phyloP scores from a whole-genome alignment of 2,888 invertebrate genomes.

The Ommatoiulus sabulosus region DNA sequence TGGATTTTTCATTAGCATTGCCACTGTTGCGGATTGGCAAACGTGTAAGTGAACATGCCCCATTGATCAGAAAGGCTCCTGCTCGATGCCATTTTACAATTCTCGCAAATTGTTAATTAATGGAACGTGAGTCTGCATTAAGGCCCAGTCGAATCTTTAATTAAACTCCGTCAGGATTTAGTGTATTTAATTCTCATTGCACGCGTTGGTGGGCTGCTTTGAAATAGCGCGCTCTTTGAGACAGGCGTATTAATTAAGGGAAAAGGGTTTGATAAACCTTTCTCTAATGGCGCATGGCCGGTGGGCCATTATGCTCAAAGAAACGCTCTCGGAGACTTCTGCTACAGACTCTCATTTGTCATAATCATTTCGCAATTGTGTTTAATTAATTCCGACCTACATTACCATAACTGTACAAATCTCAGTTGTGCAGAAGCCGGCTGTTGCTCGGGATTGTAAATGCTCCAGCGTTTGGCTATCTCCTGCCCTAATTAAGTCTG shows the following conservation, averaged over 20 bases:
- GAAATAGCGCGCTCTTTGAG: background rate
- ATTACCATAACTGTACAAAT: conserved; percentile 5
- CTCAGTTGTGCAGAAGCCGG: background rate
- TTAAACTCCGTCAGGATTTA: conserved; percentile 38
- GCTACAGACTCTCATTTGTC: background rate
- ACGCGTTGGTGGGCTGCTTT: background rate
- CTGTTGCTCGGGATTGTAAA: conserved; percentile 38
- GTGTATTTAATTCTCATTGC: conserved; percentile 12
- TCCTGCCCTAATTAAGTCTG: background rate
- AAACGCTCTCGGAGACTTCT: background rate
- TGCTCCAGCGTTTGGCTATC: background rate
- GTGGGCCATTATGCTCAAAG: background rate
- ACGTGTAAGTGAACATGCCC: background rate
- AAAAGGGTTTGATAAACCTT: conserved; percentile 5
- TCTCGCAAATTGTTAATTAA: conserved; percentile 32
- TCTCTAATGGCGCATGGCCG: background rate
- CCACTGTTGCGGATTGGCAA: background rate
- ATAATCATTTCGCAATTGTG: conserved; percentile 41
- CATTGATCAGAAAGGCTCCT: background rate
- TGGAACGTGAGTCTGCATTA: conserved; percentile 28
- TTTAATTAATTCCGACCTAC: conserved; percentile 38
- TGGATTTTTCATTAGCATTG: background rate
- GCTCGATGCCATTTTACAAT: background rate
- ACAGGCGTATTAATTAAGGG: background rate
- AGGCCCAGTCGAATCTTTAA: background rate